Base-by-base conservation (phyloP, 2,888 invertebrate genomes). In the Phlogophora meticulosa region DNA sequence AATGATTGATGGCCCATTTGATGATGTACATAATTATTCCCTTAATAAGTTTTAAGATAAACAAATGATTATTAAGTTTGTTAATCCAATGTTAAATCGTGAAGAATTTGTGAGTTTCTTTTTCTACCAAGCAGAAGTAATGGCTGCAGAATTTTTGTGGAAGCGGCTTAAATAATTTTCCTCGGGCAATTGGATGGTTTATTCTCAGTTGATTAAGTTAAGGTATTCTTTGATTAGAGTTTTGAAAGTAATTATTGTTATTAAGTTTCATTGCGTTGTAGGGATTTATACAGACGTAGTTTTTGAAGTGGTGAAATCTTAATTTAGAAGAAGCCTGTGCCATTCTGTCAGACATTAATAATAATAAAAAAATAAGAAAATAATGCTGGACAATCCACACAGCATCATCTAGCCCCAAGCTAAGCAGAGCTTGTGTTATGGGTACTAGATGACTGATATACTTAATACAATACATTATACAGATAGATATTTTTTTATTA, bases 1-100 rank as follows among this genome's bases (percentile, higher is more conserved):
- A 38, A 72, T 74, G 78, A 74, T 77, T 77, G 34, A 77, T 72
- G 65, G 34, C 59, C n/a, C 15, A 22, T 32, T 40, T 15, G 22
- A 32, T 38, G 42, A 64, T 17, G 17, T 32, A 15, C 7, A 48
- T 42, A 48, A 49, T 53, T 53, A 49, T 53, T 53, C 7, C 5
- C 9, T 46, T 24, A 32, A 32, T 42, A 34, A 32, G 22, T 56
- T 52, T 17, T 7, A 2, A 15, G 22, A 65, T 56, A 72, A 72
- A 56, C 28, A 71, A 55, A n/a, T 49, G 9, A 48, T 43, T 46
- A 38, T n/a, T 22, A 32, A 43, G 7, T 40, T 56, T 22, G 10
- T 43, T 42, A 13, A 10, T 52, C 5, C 17, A 17, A 64, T 36
- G 40, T 20, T 38, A 15, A 13, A 38, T n/a, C 0, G 7, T 4